A percentile compares a stretch with the other conserved stretches of the same genome.
Evolutionary conservation across 2,888 invertebrate genomes (phyloP).

Genomic region (Drosophila atroscutellata): DNA sequence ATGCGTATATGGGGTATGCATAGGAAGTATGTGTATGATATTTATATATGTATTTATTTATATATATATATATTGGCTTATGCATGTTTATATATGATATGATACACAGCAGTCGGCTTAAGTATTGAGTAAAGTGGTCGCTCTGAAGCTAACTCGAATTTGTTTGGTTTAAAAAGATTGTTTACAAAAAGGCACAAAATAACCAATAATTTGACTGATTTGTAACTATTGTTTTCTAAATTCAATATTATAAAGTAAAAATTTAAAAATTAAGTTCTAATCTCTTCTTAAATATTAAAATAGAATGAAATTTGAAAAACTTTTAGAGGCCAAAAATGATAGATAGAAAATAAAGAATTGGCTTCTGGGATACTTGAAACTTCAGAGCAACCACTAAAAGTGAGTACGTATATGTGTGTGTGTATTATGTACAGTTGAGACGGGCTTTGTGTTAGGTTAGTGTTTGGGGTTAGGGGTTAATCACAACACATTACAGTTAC

Average conservation of each 20-base stretch:
- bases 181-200: background rate
- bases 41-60: slow-evolving; percentile 33
- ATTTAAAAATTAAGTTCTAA: background rate
- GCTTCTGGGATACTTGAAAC: background rate
- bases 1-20: slow-evolving; percentile 41
- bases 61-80: slow-evolving; percentile 4
- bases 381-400: slow-evolving; percentile 5
- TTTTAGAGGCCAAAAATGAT: background rate
- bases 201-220: background rate
- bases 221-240: background rate
- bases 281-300: background rate
- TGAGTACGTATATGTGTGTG: slow-evolving; percentile 4
- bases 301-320: background rate
- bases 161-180: background rate
- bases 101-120: slow-evolving; percentile 17
- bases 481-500: slow-evolving; percentile 69
- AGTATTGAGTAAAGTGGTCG: background rate
- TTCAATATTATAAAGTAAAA: background rate
- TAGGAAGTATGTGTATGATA: slow-evolving; percentile 54
- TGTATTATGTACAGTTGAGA: slow-evolving; percentile 43
- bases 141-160: background rate
- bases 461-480: slow-evolving; percentile 16
- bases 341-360: background rate
- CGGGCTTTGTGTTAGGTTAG: slow-evolving; percentile 1
- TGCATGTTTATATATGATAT: slow-evolving; percentile 23